Evolutionary conservation across 2,113 vertebrate genomes (phyloP), one percentile per base, ranked within the genome.

Genomic region (Uria aalge): DNA sequence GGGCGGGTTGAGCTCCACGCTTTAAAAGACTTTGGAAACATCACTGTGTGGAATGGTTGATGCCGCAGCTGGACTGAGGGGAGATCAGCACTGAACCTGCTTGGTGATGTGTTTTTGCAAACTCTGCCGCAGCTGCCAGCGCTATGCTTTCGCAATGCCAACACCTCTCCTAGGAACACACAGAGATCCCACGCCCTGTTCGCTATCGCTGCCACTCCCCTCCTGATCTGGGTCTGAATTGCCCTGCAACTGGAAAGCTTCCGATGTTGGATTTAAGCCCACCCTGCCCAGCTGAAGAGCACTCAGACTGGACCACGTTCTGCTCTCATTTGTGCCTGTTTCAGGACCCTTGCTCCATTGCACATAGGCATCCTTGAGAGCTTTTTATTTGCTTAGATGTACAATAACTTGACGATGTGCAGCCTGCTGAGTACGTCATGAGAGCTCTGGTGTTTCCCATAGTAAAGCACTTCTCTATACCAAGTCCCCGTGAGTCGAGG

Each of bases 111-210:
- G 34, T 45, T 47, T 60, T 40, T 36, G 74, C 50, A 71, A 24
- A 36, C 67, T 7, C 67, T 7, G 36, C 81, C 4, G 5, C 15
- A 62, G 57, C 43, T 83, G 77, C 64, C 87, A 69, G 64, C 1
- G 0, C 64, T 52, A 3, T 0, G 2, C 47, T 72, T 88, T 75
- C 2, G 3, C 67, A 92, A 40, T 4, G 45, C 3, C 0, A 45
- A 26, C 26, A 38, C 6, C 27, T 41, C 53, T 88, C 40, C 32
- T 8, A 50, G 62, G 74, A 90, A 53, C 12, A 47, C 18, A 15
- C 34, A 26, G 64, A 38, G 41, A 43, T 93, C 50, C 59, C 59
- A 76, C 40, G 1, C 43, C 30, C 71, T 43, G 4, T 24, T 55
- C 56, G 52, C 60, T 52, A 9, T 76, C 57, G 2, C 53, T 38